Evolutionary conservation across 2,888 invertebrate genomes (phyloP), one percentile per base, ranked within the genome.

Genomic region (Drosophila tripunctata): DNA sequence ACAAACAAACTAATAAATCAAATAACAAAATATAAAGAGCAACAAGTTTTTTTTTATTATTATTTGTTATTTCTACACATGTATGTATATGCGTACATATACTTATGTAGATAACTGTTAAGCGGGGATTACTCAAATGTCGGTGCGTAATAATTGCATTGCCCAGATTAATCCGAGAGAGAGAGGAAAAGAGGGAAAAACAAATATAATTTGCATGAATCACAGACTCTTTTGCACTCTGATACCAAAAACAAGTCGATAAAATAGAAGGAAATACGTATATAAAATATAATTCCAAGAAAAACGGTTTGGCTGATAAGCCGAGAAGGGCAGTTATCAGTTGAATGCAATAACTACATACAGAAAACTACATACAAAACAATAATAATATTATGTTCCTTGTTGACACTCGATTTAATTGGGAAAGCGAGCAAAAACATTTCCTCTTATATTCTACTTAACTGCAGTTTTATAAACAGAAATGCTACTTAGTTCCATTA

Each of bases 171-270:
- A 10, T 27, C n/a, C n/a, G n/a, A n/a, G n/a, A n/a, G n/a, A 8
- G 12, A 19, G 67, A 65, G 67, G 31, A 50, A 56, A 14, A 45
- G 54, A 36, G 52, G 45, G 40, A 33, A 67, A 45, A 69, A 62
- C 61, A 73, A 79, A 65, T 64, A 55, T 30, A 58, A 64, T 43
- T 45, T 33, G 64, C 36, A 67, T 75, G 74, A 75, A 21, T 75
- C 75, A 75, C 19, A 52, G 35, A 33, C 27, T 22, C 40, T 55
- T 58, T n/a, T n/a, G n/a, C 43, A 38, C 21, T 52, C 50, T 17
- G 8, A 47, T 6, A n/a, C 10, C 33, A 54, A 43, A 27, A 27
- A 27, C 10, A 27, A 27, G 27, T 55, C 19, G 51, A 48, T 56
- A 50, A 30, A 30, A n/a, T n/a, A n/a, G 7, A n/a, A 4, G 19